Evolutionary conservation across 2,113 vertebrate genomes (phyloP).

Genomic region (Muscicapa adusta): DNA sequence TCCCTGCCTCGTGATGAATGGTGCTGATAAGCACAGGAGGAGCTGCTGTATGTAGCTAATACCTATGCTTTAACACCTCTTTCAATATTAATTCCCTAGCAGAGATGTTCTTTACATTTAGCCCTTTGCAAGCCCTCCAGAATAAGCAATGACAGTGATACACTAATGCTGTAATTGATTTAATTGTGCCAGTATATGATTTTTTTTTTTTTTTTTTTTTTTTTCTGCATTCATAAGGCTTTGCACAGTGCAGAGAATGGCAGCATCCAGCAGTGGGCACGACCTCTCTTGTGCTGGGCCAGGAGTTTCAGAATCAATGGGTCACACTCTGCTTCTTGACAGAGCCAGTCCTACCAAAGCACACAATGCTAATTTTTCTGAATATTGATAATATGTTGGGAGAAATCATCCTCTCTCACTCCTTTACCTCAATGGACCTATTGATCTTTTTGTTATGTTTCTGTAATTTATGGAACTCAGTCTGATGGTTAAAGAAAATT

Average conservation of each 20-base stretch:
- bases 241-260: neutral
- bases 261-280: neutral
- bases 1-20: neutral
- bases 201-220: neutral
- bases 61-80: neutral
- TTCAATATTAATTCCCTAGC: neutral
- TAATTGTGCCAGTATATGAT: neutral
- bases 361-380: neutral
- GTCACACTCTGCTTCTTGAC: neutral
- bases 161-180: neutral
- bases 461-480: neutral
- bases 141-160: neutral
- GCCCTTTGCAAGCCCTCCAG: neutral
- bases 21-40: neutral
- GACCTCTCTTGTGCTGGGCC: neutral
- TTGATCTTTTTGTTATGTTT: conserved; percentile 1
- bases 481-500: neutral
- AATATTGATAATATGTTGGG: neutral
- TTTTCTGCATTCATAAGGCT: neutral
- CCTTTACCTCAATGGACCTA: neutral
- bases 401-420: neutral
- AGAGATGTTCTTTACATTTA: neutral
- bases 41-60: neutral
- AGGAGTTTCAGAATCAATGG: neutral
- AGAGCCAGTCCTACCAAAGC: neutral